Evolutionary conservation across 2,888 invertebrate genomes (phyloP).

Genomic region (Steinernema carpocapsae): DNA sequence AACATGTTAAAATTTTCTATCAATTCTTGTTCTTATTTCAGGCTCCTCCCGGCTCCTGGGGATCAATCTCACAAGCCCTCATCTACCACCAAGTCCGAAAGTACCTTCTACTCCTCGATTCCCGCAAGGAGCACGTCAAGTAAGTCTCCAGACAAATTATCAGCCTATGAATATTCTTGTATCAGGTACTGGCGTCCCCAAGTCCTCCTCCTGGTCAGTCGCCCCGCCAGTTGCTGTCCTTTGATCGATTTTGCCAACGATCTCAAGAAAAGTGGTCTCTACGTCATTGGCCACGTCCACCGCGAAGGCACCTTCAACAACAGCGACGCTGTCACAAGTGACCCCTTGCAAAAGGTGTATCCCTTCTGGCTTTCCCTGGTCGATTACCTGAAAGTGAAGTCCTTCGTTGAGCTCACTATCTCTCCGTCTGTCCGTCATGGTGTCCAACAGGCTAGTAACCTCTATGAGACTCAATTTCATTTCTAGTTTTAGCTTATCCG

Average conservation of each 20-base stretch:
- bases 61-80: slow-evolving; percentile 93
- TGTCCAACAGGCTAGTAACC: slow-evolving; percentile 80
- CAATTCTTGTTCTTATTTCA: slow-evolving; percentile 36
- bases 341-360: slow-evolving; percentile 80
- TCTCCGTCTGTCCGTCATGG: slow-evolving; percentile 85
- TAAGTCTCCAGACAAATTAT: slow-evolving; percentile 34
- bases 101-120: slow-evolving; percentile 90
- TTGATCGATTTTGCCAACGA: slow-evolving; percentile 96
- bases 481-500: slow-evolving; percentile 53
- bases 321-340: slow-evolving; percentile 69
- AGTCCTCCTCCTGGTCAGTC: slow-evolving; percentile 87
- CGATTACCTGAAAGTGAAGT: slow-evolving; percentile 92
- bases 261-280: slow-evolving; percentile 87
- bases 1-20: no score
- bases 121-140: slow-evolving; percentile 89
- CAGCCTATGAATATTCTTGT: not conserved
- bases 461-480: slow-evolving; percentile 69
- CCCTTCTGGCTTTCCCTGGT: slow-evolving; percentile 90
- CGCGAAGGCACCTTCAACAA: slow-evolving; percentile 68
- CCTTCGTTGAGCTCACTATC: slow-evolving; percentile 91
- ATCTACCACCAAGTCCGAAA: slow-evolving; percentile 94
- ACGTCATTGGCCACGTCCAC: slow-evolving; percentile 80
- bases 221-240: slow-evolving; percentile 86
- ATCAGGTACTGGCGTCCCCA: slow-evolving; percentile 90
- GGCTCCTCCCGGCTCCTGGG: slow-evolving; percentile 79